Conservation (phyloP, 2,888 invertebrate species). For the Hydrotaea cyrtoneurina region DNA sequence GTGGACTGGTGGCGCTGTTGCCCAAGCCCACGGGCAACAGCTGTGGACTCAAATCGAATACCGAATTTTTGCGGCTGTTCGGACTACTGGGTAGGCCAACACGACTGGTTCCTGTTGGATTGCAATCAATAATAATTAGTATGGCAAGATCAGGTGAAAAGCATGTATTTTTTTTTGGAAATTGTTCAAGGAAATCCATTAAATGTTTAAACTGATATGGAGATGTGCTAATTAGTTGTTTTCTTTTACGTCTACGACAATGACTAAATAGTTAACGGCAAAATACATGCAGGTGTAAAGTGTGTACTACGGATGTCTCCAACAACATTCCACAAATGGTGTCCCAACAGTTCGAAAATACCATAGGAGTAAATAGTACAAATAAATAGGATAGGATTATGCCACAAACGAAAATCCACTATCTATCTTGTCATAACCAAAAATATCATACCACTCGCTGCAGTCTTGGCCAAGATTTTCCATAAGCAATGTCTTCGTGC, state of each 20-base stretch:
- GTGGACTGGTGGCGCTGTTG: slow-evolving; percentile 82
- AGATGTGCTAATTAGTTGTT: background rate
- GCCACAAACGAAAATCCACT: no score
- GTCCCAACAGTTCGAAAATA: no score
- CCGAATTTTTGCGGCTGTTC: slow-evolving; percentile 83
- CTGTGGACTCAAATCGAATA: slow-evolving; percentile 82
- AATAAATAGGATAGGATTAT: no score
- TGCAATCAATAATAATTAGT: background rate
- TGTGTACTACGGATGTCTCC: background rate
- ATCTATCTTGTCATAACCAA: no score
- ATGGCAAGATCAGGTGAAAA: background rate
- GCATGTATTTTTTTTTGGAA: background rate
- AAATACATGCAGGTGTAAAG: background rate
- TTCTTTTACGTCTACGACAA: background rate
- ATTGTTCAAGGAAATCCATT: background rate
- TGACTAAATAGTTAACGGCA: background rate
- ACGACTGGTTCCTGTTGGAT: slow-evolving; percentile 79
- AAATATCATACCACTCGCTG: no score
- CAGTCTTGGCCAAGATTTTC: no score
- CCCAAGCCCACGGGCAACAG: slow-evolving; percentile 77
- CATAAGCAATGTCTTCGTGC: no score
- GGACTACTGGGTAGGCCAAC: slow-evolving; percentile 77
- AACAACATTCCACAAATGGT: no score
- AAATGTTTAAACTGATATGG: background rate
- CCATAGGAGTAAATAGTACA: no score